Evolutionary conservation across 2,888 invertebrate genomes (phyloP), one percentile per base, ranked within the genome.

Genomic region (Baronia brevicornis): DNA sequence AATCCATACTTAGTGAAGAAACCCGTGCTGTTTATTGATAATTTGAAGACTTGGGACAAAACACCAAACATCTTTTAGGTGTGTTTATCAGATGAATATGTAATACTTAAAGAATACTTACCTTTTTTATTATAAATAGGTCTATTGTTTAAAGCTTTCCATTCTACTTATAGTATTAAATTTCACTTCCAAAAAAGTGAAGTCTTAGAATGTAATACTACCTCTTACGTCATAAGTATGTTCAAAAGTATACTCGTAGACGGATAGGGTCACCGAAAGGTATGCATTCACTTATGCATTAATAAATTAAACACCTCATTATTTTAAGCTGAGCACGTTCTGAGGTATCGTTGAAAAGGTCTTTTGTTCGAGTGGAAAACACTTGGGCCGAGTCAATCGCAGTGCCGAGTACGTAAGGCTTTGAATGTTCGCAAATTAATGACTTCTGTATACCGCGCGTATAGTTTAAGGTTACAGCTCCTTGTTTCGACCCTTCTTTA

Each of bases 341-440:
- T 46, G 52, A 45, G 49, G 56, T 61, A 63, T 57, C 57, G 59
- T 43, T 73, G 70, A 75, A 79, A 72, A 66, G 77, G 63, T 60
- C 77, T 72, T 78, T 82, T 82, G 75, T 79, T 72, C 55, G 47
- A 48, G 50, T 53, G 62, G 68, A 69, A 73, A 78, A 77, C 71
- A 75, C 75, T 79, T 61, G 64, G 63, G 67, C 62, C 56, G 60
- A 80, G 79, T 80, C 82, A 78, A 79, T 82, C 75, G 69, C 43
- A 48, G 49, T 47, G 43, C 49, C 54, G 47, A 46, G 48, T 51
- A 54, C 57, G 60, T 55, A 62, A 62, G 59, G 65, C 77, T 75
- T 78, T 78, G 64, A 55, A 51, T 54, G 48, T 54, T 64, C 61
- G 66, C 65, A 80, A 82, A 79, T 80, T 82, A 80, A 80, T 73